These are phyloP conservation scores for Penaeus japonicus DNA, from an alignment of 1,140 invertebrate species.

Conservation along the genomic window DNA sequence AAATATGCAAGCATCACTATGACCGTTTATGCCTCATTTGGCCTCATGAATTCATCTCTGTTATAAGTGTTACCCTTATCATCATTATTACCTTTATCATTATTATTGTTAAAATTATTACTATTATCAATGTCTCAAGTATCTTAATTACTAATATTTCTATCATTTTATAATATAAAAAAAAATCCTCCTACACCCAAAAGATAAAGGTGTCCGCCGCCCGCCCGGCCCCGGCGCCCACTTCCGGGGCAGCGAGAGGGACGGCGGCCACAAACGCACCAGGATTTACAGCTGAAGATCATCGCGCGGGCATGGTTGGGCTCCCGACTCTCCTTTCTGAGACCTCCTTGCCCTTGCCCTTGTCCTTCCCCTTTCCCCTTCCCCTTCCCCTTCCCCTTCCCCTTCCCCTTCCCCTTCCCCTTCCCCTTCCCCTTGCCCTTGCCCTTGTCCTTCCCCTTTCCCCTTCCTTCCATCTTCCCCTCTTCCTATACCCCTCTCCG, in stretches of 20 bases:
- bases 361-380: neutral
- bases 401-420: neutral
- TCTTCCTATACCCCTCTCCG: neutral
- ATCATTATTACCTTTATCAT: neutral
- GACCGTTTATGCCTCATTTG: no score
- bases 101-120: neutral
- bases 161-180: no score
- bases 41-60: no score
- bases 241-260: no score
- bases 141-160: no score
- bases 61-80: neutral
- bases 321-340: neutral
- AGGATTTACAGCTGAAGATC: no score
- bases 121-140: neutral
- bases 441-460: neutral
- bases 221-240: no score
- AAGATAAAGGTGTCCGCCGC: no score
- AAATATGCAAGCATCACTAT: no score
- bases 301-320: no score
- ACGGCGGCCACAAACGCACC: no score
- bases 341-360: neutral
- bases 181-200: no score
- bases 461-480: neutral
- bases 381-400: neutral
- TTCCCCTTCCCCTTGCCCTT: neutral